Evolutionary conservation across 2,113 vertebrate species (phyloP), one percentile per base, ranked within the genome.

Genomic region (Eulemur rufifrons): DNA sequence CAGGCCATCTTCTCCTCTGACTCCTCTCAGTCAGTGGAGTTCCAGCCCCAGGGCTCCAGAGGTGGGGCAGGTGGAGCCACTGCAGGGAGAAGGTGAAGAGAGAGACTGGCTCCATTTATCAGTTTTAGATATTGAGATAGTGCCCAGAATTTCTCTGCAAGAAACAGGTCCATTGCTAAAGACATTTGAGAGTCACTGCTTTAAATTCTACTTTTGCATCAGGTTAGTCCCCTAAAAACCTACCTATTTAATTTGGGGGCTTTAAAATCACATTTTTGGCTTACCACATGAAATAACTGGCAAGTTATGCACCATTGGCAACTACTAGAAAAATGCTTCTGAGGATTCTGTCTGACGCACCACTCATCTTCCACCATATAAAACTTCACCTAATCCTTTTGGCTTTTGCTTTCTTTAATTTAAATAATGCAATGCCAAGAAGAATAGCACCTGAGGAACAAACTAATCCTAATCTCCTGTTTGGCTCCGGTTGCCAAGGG

Each of bases 191-290:
- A 69, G 23, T 71, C 23, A 25, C 59, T 52, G 71, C 92, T 88
- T 94, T 88, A 69, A 94, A 80, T 83, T 86, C 69, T 78, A 74
- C 76, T 71, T 92, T 25, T 89, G 63, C 32, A 61, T 64, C 34
- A 69, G 27, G 69, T 56, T 34, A 76, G 69, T 21, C 21, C 52
- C 29, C 68, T 82, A 32, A 90, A 83, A 91, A 89, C 6, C 32
- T 23, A 54, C 32, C 20, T 39, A 61, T 45, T 39, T 83, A 56
- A 94, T 52, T 13, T 94, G 80, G 21, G 34, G 42, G 37, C 45
- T 96, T 97, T 63, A 63, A 95, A 93, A 42, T 59, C 66, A 80
- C 42, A 13, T 74, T 92, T 95, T 63, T 86, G n/a, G 56, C 47
- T 95, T 52, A 50, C 91, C 59, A 88, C 37, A 74, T 37, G 56